Evolutionary conservation across 64 coral and sea anemone genomes (phyloP), one percentile per base, ranked within the genome.

Genomic region (Porites australiensis): DNA sequence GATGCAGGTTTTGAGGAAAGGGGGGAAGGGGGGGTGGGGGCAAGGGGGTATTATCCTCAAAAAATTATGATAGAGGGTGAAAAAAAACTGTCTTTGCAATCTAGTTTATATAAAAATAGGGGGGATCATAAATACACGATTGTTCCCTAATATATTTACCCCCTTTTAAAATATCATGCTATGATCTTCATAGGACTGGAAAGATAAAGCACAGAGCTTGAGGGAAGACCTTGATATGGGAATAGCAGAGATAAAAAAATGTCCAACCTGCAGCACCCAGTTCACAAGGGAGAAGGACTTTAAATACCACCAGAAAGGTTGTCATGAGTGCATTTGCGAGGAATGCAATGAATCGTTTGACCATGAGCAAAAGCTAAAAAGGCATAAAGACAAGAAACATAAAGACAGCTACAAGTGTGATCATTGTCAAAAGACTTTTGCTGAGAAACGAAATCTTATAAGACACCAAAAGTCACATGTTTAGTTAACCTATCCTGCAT

Each of bases 361-460:
- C 61, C 88, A 90, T 48, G 60, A 88, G 18, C 49, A 88, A 55
- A 88, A 88, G 73, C 71, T 89, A 89, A 81, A 90, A 82, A 80
- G 88, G 64, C 77, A 90, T 74, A 90, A 80, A 43, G 44, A 90
- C 61, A 69, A 80, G 60, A 80, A 90, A 76, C 88, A 82, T 65
- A 82, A 48, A 44, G 58, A 78, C 19, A 80, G 61, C 64, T 90
- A 63, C 45, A 80, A 90, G 52, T 81, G 61, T 90, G 88, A 70
- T 50, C 74, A 80, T 44, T 81, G 88, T 72, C 58, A n/a, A n/a
- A 70, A 79, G 64, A 78, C 57, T 80, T 79, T 90, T 79, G 88
- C 75, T n/a, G 76, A 90, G 63, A 90, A 79, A 69, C 50, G 88
- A 80, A 90, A 90, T 81, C 88, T 90, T 75, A 67, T 64, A 51